Percentiles rank a stretch among this genome's conserved stretches.
phyloP scores from a whole-genome alignment of 2,888 invertebrate species.

The Anaspis maculata region DNA sequence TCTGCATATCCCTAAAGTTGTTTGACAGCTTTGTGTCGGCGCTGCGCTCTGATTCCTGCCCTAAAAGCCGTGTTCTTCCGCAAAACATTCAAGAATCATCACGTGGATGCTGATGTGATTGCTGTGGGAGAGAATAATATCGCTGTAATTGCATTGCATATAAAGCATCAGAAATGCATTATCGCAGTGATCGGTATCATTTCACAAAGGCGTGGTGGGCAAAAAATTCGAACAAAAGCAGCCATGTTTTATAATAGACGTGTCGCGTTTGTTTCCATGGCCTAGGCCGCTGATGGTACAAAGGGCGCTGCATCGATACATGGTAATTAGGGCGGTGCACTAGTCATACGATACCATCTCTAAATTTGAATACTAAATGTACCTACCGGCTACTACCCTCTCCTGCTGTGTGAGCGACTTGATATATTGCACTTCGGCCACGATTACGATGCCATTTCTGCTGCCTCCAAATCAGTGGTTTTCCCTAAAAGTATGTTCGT shows the following conservation, averaged over 20 bases:
- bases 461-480: conserved; percentile 2
- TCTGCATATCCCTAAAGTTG: conserved; percentile 6
- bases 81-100: too few species aligned
- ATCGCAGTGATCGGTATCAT: conserved; percentile 35
- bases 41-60: too few species aligned
- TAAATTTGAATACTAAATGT: conserved; percentile 37
- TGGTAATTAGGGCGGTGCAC: conserved; percentile 40
- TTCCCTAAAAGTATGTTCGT: too few species aligned
- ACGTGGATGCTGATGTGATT: too few species aligned
- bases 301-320: conserved; percentile 40
- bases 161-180: too few species aligned
- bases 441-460: conserved; percentile 15
- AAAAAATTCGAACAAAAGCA: conserved; percentile 37
- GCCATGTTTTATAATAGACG: conserved; percentile 38
- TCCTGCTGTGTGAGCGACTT: too few species aligned
- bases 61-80: too few species aligned
- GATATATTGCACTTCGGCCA: conserved; percentile 18
- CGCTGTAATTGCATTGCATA: too few species aligned
- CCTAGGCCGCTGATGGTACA: conserved; percentile 33
- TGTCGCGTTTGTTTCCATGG: conserved; percentile 40
- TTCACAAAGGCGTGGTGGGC: conserved; percentile 30
- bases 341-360: conserved; percentile 40
- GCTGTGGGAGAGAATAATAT: too few species aligned
- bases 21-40: too few species aligned
- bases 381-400: conserved; percentile 23